Evolutionary conservation across 2,888 invertebrate genomes (phyloP), one percentile per base, ranked within the genome.

Genomic region (Tyria jacobaeae): DNA sequence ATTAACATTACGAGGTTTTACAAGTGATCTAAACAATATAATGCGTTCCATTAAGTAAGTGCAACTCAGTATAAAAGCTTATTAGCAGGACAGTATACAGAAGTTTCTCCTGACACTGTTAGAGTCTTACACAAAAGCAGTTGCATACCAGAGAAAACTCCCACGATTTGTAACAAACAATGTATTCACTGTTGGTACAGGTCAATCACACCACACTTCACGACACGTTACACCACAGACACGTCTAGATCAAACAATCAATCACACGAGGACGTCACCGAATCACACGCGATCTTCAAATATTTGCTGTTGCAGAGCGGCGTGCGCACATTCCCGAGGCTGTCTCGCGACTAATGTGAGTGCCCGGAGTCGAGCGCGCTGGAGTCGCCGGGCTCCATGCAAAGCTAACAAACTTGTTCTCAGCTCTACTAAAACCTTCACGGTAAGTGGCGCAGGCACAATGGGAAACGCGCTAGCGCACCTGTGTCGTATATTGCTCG

Each of bases 381-480:
- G 24, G 47, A 59, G 58, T 41, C n/a, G 24, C 51, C 21, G 34
- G 48, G 52, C 53, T 39, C 53, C 27, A 31, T 49, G 48, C 54
- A 67, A 69, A 73, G 78, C 74, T 73, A 67, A 73, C 69, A 73
- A 85, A 88, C 88, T 77, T 78, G 88, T 88, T 87, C 79, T 75
- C 66, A 73, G 74, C 68, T 74, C 71, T 66, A 70, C 79, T 74
- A 71, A 72, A 76, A 70, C 78, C 76, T 76, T 73, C 76, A 78
- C 80, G 68, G 73, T 79, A 83, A 82, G 81, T 77, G 81, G 84
- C 82, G 82, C 83, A 72, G 70, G 83, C 84, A 87, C 90, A 90
- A 89, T 89, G 87, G 85, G 83, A 82, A 84, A 86, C 82, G 83
- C 89, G 89, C 90, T 73, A 78, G 89, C 90, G 89, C 91, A 90